A percentile compares a stretch with the other conserved stretches of the same genome.
Evolutionary conservation across 2,888 invertebrate genomes (phyloP).

Genomic region (Sclerodermus sp.): DNA sequence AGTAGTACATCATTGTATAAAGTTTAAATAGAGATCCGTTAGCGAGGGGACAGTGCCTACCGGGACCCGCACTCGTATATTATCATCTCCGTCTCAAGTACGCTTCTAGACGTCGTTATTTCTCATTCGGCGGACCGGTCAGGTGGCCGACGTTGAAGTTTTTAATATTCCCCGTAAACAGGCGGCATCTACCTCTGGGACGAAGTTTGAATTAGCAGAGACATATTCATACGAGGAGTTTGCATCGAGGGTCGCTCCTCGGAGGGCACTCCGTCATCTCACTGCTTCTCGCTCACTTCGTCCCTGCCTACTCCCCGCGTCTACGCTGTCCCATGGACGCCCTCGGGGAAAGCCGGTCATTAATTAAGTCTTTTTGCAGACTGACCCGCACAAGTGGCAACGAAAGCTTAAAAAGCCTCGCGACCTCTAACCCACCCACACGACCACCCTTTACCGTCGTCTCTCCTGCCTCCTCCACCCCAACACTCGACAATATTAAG

Average conservation of each 20-base stretch:
- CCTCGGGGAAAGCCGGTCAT: constrained; percentile 53
- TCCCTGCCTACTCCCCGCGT: constrained; percentile 22
- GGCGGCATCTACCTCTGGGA: constrained; percentile 53
- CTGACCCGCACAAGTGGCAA: constrained; percentile 54
- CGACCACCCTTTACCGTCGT: not conserved
- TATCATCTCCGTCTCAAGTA: no score
- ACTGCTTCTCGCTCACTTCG: constrained; percentile 48
- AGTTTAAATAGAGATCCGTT: no score
- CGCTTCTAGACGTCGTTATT: not conserved
- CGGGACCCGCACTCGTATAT: no score
- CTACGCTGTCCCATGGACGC: constrained; percentile 40
- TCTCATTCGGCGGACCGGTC: not conserved
- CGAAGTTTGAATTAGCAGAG: constrained; percentile 59
- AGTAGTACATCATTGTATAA: no score
- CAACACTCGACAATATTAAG: not conserved
- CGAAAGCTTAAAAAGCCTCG: constrained; percentile 44
- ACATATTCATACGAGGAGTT: constrained; percentile 59
- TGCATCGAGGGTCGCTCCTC: constrained; percentile 58
- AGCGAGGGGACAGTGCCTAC: no score
- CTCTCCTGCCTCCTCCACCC: not conserved
- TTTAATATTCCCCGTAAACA: constrained; percentile 57
- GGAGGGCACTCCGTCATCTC: constrained; percentile 59
- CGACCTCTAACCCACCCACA: not conserved
- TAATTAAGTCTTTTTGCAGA: constrained; percentile 58
- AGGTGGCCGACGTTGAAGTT: constrained; percentile 39